Evolutionary conservation across 2,888 invertebrate species (phyloP), one percentile per base, ranked within the genome.

Genomic region (Cephus rjabovi): DNA sequence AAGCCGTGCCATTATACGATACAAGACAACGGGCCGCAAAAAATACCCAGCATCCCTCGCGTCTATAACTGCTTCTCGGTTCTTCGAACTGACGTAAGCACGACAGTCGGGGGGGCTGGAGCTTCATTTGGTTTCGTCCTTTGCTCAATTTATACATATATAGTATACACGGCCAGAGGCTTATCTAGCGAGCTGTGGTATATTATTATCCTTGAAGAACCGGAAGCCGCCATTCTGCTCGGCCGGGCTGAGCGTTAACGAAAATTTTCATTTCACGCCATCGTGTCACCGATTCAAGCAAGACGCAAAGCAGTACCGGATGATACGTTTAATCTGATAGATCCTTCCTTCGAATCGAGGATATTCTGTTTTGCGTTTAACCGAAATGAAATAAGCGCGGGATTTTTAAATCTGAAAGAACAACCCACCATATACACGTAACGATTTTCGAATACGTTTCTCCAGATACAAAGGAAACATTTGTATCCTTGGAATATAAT

Each of bases 1-100:
- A 90, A 91, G 89, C 89, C 89, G 86, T 83, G 89, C 86, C 88
- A 90, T 91, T 90, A 91, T 89, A 89, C 89, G 87, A 84, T 85
- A 84, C 84, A 87, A 84, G 84, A 85, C 83, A 85, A 85, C 80
- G 83, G 83, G 82, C 81, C 81, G 83, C 84, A 88, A 88, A 85
- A 84, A 81, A 77, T 86, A 75, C 79, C 71, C 87, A 87, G 86
- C 86, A 87, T 87, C 87, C 85, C 85, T 86, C 83, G 81, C 79
- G 75, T 77, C 78, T 79, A 77, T 77, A 76, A 82, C 80, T 80
- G 78, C 31, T 34, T 81, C 80, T 77, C 78, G 56, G 56, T 82
- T 83, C 81, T 81, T 69, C 79, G 73, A 75, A 77, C 70, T 78
- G 81, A 75, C 76, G 79, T 76, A 15, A 56, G 56, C 23, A 15